Evolutionary conservation across 1,140 invertebrate genomes (phyloP).

Genomic region (Drosophila ironensis): DNA sequence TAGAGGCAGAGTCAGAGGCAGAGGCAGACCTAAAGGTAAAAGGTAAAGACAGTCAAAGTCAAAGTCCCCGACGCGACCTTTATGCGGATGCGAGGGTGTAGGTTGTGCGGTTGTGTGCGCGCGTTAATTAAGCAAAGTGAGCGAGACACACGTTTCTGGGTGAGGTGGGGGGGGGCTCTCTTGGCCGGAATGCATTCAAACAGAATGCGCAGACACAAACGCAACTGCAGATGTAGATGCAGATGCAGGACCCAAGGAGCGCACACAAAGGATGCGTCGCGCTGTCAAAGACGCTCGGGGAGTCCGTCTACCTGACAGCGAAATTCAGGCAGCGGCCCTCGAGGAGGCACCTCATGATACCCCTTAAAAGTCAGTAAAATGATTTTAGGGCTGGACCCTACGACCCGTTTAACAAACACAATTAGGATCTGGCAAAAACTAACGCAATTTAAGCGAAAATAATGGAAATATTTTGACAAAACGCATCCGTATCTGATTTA

Average conservation of each 20-base stretch:
- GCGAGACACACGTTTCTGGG: slow-evolving; percentile 63
- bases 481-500: no score
- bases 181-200: slow-evolving; percentile 59
- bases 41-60: slow-evolving; percentile 39
- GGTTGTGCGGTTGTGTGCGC: slow-evolving; percentile 42
- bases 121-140: slow-evolving; percentile 80
- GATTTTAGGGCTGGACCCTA: no score
- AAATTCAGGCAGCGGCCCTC: neutral
- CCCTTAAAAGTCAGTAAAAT: neutral
- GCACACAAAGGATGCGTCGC: slow-evolving; percentile 48
- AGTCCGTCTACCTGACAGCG: slow-evolving; percentile 46
- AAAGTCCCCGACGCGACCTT: slow-evolving; percentile 65
- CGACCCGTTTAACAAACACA: no score
- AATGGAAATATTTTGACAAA: no score
- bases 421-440: no score
- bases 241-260: slow-evolving; percentile 45
- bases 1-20: slow-evolving; percentile 40
- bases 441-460: no score
- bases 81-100: slow-evolving; percentile 20
- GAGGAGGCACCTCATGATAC: neutral
- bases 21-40: neutral
- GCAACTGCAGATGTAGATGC: no score
- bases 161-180: slow-evolving; percentile 3
- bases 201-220: slow-evolving; percentile 65
- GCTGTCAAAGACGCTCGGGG: slow-evolving; percentile 18